Evolutionary conservation across 2,797 vertebrate genomes (phyloP).

Genomic region (Stomatorhinus walkeri): DNA sequence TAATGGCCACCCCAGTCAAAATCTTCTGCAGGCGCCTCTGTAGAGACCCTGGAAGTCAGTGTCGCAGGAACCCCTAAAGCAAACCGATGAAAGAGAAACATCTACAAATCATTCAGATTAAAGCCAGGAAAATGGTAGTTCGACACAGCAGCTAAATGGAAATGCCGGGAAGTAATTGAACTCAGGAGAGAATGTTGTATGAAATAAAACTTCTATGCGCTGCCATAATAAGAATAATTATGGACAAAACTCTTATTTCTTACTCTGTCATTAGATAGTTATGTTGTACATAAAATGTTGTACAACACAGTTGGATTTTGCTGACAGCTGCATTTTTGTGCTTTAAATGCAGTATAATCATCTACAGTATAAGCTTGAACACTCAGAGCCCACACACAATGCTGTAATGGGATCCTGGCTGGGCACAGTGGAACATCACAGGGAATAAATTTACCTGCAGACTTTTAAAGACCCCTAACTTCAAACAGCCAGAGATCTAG

Average conservation of each 20-base stretch:
- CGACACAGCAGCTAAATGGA: background rate
- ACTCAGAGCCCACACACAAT: background rate
- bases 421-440: slow-evolving; percentile 53
- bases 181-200: background rate
- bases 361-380: background rate
- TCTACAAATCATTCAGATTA: background rate
- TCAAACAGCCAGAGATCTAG: slow-evolving; percentile 23
- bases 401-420: slow-evolving; percentile 27
- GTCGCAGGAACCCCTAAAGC: background rate
- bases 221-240: background rate
- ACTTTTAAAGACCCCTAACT: slow-evolving; percentile 3
- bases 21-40: background rate
- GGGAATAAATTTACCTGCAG: slow-evolving; percentile 27
- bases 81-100: background rate
- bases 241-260: background rate
- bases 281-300: too few species aligned
- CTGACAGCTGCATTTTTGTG: background rate
- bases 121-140: background rate
- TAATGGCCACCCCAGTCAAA: background rate
- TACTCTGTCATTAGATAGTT: background rate
- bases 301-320: background rate
- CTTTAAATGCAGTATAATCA: background rate
- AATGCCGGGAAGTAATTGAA: background rate
- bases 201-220: background rate
- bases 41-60: background rate